Evolutionary conservation across 2,113 vertebrate genomes (phyloP).

Genomic region (Stercorarius parasiticus): DNA sequence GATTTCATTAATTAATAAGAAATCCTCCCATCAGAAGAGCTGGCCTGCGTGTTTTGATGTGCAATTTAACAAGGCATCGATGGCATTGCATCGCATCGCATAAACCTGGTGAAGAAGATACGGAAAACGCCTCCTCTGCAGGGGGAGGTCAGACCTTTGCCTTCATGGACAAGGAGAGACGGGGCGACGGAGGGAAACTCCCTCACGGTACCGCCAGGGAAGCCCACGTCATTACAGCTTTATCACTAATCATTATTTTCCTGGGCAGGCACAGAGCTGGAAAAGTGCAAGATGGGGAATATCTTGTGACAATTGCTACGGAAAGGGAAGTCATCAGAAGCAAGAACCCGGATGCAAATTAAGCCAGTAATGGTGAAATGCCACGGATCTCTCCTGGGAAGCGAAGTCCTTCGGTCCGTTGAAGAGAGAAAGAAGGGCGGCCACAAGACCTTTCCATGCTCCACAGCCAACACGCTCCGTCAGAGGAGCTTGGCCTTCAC

Average conservation of each 20-base stretch:
- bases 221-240: background rate
- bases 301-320: rapidly evolving
- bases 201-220: too few species aligned
- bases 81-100: background rate
- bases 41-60: background rate
- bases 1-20: background rate
- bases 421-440: background rate
- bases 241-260: rapidly evolving
- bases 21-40: background rate
- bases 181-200: background rate
- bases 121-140: too few species aligned
- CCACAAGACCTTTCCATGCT: background rate
- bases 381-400: background rate
- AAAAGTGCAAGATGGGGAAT: background rate
- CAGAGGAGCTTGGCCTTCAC: background rate
- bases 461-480: background rate
- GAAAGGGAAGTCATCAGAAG: background rate
- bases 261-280: background rate
- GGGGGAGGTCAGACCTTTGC: background rate
- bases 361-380: background rate
- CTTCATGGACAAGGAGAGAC: background rate
- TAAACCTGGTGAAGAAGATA: background rate
- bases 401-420: background rate
- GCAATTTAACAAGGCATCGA: background rate
- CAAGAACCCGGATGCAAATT: background rate